phyloP scores from a whole-genome alignment of 1,140 invertebrate genomes.

The Leptinotarsa undecemlineata region DNA sequence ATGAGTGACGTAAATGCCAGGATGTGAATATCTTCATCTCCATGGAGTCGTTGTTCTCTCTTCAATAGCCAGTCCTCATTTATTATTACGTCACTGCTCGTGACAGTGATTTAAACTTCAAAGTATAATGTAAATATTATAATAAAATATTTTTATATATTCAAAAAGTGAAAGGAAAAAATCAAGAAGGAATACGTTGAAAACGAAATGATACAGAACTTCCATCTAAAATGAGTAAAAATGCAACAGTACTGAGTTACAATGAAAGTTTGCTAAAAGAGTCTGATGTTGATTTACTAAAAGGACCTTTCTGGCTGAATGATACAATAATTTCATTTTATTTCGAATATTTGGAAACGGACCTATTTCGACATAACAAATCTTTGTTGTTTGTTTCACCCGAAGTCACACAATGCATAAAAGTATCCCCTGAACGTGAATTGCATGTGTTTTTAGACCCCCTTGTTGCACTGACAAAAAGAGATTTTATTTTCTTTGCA shows the following conservation, averaged over 20 bases:
- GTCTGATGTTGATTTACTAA: constrained; percentile 76
- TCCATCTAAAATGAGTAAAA: not conserved
- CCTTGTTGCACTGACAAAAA: constrained; percentile 63
- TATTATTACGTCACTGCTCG: too few relatives aligned
- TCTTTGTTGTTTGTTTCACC: constrained; percentile 79
- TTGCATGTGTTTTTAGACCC: constrained; percentile 72
- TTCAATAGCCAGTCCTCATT: too few relatives aligned
- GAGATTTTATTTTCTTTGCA: constrained; percentile 82
- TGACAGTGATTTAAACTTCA: too few relatives aligned
- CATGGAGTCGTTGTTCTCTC: too few relatives aligned
- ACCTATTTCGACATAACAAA: constrained; percentile 65
- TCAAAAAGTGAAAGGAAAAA: too few relatives aligned
- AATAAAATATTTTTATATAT: too few relatives aligned
- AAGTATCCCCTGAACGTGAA: constrained; percentile 69
- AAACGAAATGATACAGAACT: not conserved
- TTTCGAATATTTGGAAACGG: constrained; percentile 80
- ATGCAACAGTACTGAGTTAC: constrained; percentile 34
- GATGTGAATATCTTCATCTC: too few relatives aligned
- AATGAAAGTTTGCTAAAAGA: constrained; percentile 73
- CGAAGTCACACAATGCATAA: constrained; percentile 84
- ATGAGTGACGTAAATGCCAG: too few relatives aligned
- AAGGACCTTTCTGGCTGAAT: constrained; percentile 84
- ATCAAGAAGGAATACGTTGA: not conserved
- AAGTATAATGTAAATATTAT: too few relatives aligned
- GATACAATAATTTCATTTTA: constrained; percentile 89